Evolutionary conservation across 1,140 invertebrate genomes (phyloP).

Genomic region (Limonius californicus): DNA sequence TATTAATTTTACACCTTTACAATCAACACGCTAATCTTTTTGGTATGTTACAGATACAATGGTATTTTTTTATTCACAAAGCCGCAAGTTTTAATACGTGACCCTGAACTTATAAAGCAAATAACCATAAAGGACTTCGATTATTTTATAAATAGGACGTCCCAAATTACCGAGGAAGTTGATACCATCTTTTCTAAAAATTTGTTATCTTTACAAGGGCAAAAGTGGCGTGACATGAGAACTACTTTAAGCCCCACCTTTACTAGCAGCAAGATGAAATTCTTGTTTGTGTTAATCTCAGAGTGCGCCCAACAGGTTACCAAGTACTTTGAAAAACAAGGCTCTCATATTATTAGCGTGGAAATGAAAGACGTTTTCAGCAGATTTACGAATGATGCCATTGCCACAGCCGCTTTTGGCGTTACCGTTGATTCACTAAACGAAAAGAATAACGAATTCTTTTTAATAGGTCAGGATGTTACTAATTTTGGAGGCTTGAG

Average conservation of each 20-base stretch:
- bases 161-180: not conserved
- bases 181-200: constrained; percentile 49
- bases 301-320: constrained; percentile 40
- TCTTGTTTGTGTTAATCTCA: constrained; percentile 51
- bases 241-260: constrained; percentile 56
- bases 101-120: constrained; percentile 51
- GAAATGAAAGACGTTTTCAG: constrained; percentile 22
- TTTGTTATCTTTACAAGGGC: constrained; percentile 49
- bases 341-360: not conserved
- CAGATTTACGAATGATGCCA: constrained; percentile 25
- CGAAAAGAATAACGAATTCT: constrained; percentile 27
- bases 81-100: constrained; percentile 53
- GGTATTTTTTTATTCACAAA: constrained; percentile 51
- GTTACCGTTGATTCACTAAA: constrained; percentile 31
- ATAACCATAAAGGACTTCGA: constrained; percentile 33
- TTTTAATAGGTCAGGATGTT: constrained; percentile 12
- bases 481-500: not conserved
- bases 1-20: no score
- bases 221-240: constrained; percentile 56
- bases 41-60: constrained; percentile 50
- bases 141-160: not conserved
- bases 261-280: constrained; percentile 56
- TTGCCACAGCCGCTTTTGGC: constrained; percentile 30
- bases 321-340: constrained; percentile 22
- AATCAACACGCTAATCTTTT: no score